Evolutionary conservation across 1,140 invertebrate genomes (phyloP).

Genomic region (Cheumatopsyche charites): DNA sequence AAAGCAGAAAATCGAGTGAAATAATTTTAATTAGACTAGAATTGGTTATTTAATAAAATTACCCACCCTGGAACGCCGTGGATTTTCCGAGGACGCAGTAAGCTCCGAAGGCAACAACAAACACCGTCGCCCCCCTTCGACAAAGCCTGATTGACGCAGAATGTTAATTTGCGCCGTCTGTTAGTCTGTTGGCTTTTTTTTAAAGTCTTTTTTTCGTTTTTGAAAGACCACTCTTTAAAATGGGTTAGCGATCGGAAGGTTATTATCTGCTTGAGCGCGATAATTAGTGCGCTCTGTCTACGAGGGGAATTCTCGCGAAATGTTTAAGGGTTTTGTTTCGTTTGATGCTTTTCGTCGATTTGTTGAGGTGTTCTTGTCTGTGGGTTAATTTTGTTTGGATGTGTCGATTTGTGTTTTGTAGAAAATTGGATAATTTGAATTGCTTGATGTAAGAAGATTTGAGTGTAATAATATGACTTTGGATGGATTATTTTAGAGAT

Average conservation of each 20-base stretch:
- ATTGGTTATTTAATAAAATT: slow-evolving; percentile 28
- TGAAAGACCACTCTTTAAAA: background rate
- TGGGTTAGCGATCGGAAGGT: background rate
- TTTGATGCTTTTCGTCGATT: no score
- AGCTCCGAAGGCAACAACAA: slow-evolving; percentile 8
- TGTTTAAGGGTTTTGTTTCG: no score
- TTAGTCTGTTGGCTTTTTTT: slow-evolving; percentile 1
- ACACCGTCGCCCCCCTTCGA: background rate
- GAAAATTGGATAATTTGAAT: no score
- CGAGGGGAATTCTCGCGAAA: no score
- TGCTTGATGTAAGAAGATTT: no score
- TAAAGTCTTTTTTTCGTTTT: background rate
- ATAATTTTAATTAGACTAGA: slow-evolving; percentile 27
- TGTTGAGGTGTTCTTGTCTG: no score
- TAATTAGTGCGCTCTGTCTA: slow-evolving; percentile 12
- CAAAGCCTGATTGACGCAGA: slow-evolving; percentile 25
- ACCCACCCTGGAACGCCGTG: background rate
- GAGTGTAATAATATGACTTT: no score
- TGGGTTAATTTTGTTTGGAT: no score
- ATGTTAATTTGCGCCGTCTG: slow-evolving; percentile 24
- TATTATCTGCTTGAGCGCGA: background rate
- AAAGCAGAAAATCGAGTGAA: slow-evolving; percentile 25
- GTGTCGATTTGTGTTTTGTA: no score
- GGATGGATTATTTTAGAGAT: no score
- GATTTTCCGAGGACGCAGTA: background rate